These are phyloP conservation scores for Micromesistius poutassou DNA, from an alignment of 2,797 vertebrate genomes.

Conservation along the genomic window DNA sequence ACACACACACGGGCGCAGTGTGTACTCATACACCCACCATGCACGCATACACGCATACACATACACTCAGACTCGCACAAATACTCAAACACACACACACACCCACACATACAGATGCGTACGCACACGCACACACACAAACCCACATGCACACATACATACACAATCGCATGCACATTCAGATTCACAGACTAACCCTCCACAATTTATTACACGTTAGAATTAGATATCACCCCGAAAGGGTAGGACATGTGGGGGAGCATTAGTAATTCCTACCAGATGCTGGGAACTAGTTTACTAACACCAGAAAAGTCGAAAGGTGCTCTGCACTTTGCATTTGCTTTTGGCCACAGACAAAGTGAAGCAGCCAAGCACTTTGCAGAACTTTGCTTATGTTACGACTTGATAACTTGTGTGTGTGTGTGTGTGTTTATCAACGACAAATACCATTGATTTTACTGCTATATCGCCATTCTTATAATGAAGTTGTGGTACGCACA, in stretches of 20 bases:
- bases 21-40: conserved; percentile 28
- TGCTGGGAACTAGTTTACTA: conserved; percentile 59
- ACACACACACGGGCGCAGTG: conserved; percentile 1
- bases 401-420: not conserved
- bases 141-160: conserved; percentile 20
- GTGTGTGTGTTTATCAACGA: not conserved
- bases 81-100: too few species aligned
- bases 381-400: not conserved
- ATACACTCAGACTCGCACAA: conserved; percentile 15
- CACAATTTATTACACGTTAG: conserved; percentile 63
- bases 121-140: not conserved
- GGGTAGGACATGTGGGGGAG: conserved; percentile 63
- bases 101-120: conserved; percentile 19
- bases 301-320: conserved; percentile 56
- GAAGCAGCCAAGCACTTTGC: not conserved
- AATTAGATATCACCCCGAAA: conserved; percentile 58
- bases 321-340: conserved; percentile 26
- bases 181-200: conserved; percentile 14
- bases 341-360: not conserved
- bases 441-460: conserved; percentile 1
- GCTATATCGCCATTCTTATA: too few species aligned
- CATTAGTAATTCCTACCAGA: conserved; percentile 48
- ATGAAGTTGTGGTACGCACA: too few species aligned
- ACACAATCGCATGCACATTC: conserved; percentile 29
- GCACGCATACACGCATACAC: conserved; percentile 25